Evolutionary conservation across 2,888 invertebrate species (phyloP).

Genomic region (Macroteleia sp.): DNA sequence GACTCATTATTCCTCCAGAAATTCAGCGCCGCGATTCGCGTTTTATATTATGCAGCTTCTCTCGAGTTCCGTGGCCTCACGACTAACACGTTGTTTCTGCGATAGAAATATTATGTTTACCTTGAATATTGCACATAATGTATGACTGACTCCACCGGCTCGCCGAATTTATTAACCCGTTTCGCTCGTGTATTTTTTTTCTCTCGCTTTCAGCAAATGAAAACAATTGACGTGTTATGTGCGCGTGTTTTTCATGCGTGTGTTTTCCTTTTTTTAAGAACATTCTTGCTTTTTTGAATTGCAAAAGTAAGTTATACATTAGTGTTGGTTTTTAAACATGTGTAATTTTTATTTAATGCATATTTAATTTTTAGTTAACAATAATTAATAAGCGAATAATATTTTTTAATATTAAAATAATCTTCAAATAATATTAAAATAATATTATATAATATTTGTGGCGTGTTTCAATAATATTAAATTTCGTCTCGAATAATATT

Average conservation of each 20-base stretch:
- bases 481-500: too few species aligned
- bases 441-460: too few species aligned
- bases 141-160: not conserved
- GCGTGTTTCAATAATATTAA: too few species aligned
- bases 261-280: too few species aligned
- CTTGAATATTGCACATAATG: constrained; percentile 12
- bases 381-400: too few species aligned
- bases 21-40: constrained; percentile 28
- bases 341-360: too few species aligned
- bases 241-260: not conserved
- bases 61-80: constrained; percentile 4
- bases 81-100: constrained; percentile 5
- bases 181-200: not conserved
- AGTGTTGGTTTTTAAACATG: too few species aligned
- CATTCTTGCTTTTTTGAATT: too few species aligned
- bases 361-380: too few species aligned
- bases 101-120: constrained; percentile 38
- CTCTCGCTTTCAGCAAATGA: not conserved
- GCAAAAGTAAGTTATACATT: too few species aligned
- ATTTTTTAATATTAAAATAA: too few species aligned
- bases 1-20: constrained; percentile 46
- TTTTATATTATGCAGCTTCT: constrained; percentile 16
- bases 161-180: constrained; percentile 12
- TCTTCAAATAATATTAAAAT: too few species aligned
- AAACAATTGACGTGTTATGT: not conserved